These are phyloP conservation scores for Rhincodon typus DNA, from an alignment of 2,797 vertebrate species.

Conservation along the genomic window DNA sequence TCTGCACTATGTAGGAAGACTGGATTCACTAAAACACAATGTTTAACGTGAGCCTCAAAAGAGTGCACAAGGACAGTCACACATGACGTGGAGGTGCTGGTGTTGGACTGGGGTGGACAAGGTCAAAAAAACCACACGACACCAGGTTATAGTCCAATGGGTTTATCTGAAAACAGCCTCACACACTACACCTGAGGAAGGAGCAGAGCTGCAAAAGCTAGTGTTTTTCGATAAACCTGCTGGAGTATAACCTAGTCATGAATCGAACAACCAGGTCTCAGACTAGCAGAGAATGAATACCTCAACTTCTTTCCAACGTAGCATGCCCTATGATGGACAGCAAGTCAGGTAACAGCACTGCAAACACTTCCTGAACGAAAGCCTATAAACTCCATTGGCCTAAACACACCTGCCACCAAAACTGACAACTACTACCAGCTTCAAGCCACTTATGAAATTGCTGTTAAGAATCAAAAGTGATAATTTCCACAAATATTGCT, in stretches of 20 bases:
- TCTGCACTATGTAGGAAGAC: not conserved
- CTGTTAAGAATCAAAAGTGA: not conserved
- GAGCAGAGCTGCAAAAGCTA: too few species aligned
- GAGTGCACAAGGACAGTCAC: too few species aligned
- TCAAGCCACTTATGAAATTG: not conserved
- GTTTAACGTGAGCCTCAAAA: not conserved
- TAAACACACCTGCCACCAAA: not conserved
- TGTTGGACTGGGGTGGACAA: too few species aligned
- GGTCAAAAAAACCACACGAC: too few species aligned
- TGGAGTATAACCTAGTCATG: too few species aligned
- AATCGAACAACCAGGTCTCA: not conserved
- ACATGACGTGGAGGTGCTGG: too few species aligned
- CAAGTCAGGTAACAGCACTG: not conserved
- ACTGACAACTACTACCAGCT: not conserved
- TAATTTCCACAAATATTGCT: not conserved
- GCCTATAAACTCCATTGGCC: not conserved
- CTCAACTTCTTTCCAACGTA: not conserved
- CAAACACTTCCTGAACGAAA: not conserved
- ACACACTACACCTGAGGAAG: too few species aligned
- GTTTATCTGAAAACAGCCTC: too few species aligned
- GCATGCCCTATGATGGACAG: not conserved
- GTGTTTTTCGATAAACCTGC: too few species aligned
- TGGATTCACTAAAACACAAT: not conserved
- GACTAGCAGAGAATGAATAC: not conserved
- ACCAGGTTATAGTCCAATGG: too few species aligned